These are phyloP conservation scores for Oceanodroma tethys DNA, from an alignment of 2,113 vertebrate genomes.

Conservation along the genomic window DNA sequence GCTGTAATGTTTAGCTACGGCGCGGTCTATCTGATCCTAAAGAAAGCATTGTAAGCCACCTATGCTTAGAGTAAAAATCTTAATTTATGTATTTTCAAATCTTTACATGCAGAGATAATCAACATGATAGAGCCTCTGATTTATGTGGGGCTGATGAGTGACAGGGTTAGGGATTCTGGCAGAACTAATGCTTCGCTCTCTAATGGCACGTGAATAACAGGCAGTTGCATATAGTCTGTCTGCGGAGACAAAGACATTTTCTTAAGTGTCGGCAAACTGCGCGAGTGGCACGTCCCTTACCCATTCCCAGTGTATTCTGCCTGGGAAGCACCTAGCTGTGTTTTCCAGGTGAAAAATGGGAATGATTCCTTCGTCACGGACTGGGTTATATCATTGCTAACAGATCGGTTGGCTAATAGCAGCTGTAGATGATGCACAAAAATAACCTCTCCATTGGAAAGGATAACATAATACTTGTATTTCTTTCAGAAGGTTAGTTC, in stretches of 20 bases:
- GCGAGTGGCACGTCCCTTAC: not conserved
- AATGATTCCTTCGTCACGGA: not conserved
- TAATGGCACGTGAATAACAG: not conserved
- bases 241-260: not conserved
- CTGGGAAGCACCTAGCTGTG: not conserved
- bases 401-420: not conserved
- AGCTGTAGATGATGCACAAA: not conserved
- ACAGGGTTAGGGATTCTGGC: not conserved
- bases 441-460: not conserved
- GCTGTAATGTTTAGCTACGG: not conserved
- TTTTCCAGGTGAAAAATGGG: not conserved
- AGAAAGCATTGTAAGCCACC: slow-evolving; percentile 34
- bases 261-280: not conserved
- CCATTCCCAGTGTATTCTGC: not conserved
- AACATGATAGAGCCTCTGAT: slow-evolving; percentile 14
- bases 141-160: not conserved
- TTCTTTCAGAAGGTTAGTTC: not conserved
- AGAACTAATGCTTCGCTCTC: not conserved
- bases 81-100: slow-evolving; percentile 50
- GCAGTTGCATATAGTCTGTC: not conserved
- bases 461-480: accelerated
- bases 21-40: slow-evolving; percentile 2
- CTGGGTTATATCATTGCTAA: not conserved
- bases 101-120: slow-evolving; percentile 45
- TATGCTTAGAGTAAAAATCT: slow-evolving; percentile 17